Base-by-base conservation (phyloP, 1,140 invertebrate genomes). In the Stegodyphus dumicola region DNA sequence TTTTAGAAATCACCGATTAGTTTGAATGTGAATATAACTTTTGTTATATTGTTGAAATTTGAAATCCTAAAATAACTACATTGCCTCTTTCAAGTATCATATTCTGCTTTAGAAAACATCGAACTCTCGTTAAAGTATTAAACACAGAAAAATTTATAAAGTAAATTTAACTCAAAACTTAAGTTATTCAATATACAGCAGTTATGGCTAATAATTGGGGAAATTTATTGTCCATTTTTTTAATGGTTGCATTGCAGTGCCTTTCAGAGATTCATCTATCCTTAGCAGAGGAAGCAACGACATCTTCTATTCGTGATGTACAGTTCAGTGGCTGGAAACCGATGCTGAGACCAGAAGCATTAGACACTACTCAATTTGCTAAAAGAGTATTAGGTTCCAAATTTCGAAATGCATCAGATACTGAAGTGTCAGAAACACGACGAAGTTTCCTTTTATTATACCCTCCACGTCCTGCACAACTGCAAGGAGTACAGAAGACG, bases 261-360 rank as follows among this genome's bases (percentile, higher is more conserved):
- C 17, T 15, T 33, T 3, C 33, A 51, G 15, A 54, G 5, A 17
- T 18, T 9, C 15, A 33, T n/a, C 11, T 71, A 6, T 52, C 71
- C n/a, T 51, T 13, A 4, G 80, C 80, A 11, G 80, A 60, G 5
- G 80, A 83, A 83, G 80, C 80, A 6, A 83, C 80, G 7, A 73
- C 80, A 15, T 56, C 56, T 1, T 49, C 80, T 5, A 3, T 33
- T 33, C 66, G 75, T 65, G 70, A 74, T 48, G 52, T 85, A 0
- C 51, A 85, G 33, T 85, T 76, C 52, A 85, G 73, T 9, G 81
- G 81, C 5, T 85, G 81, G 73, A 76, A 70, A 76, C 81, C 81
- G 11, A 9, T 85, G 6, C 33, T 54, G 17, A 13, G 54, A 49
- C 13, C 81, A 13, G 81, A 85, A 77, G 51, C 81, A 13, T 60